phyloP scores from a whole-genome alignment of 2,888 invertebrate genomes.

The Sminthurinus aureus region DNA sequence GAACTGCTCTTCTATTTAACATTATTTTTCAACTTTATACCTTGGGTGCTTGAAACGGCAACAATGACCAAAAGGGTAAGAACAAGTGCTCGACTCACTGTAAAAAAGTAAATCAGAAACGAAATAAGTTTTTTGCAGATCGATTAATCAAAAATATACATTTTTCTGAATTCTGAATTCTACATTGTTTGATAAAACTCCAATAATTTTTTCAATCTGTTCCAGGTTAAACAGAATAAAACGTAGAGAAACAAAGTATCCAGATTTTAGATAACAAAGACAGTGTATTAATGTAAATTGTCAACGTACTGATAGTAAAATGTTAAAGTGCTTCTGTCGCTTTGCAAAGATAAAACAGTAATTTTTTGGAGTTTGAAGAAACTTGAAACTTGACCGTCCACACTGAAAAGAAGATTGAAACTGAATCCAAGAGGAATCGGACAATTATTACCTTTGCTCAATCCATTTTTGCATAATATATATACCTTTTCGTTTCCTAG shows the following conservation, averaged over 20 bases:
- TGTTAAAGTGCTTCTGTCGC: too few species aligned
- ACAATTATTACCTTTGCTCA: constrained; percentile 3
- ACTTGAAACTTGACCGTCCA: constrained; percentile 27
- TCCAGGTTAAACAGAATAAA: too few species aligned
- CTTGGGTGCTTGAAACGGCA: not conserved
- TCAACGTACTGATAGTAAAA: not conserved
- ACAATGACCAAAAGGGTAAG: not conserved
- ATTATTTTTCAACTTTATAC: not conserved
- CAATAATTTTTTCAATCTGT: too few species aligned
- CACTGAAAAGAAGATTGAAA: constrained; percentile 24
- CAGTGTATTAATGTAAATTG: not conserved
- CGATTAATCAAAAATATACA: not conserved
- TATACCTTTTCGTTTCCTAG: too few species aligned
- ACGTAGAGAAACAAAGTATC: not conserved
- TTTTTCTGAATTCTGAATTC: too few species aligned
- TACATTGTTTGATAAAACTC: too few species aligned
- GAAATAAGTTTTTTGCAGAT: not conserved
- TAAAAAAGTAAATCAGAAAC: not conserved
- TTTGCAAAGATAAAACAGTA: not conserved
- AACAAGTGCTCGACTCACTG: constrained; percentile 5
- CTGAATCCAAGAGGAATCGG: constrained; percentile 20
- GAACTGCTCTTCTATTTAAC: not conserved
- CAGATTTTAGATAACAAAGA: too few species aligned
- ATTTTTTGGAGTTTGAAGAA: not conserved
- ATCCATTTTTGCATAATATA: constrained; percentile 4